Evolutionary conservation across 1,140 invertebrate species (phyloP), one percentile per base, ranked within the genome.

Genomic region (Brachystomella parvula): DNA sequence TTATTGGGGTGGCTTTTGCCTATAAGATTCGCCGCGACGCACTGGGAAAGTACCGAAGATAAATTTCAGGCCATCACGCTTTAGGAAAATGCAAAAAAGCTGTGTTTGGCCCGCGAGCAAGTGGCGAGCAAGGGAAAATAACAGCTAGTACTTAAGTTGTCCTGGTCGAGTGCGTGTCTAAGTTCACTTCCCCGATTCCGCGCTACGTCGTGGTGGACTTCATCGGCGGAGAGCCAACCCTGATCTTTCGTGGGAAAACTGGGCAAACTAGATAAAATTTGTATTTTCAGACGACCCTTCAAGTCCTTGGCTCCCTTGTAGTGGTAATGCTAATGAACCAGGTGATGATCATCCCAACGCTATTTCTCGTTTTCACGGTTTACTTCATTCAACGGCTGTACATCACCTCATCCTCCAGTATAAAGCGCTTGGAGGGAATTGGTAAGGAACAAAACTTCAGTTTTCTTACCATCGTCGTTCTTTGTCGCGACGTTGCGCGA

Each of bases 351-450:
- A 66, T 89, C 56, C 85, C 89, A 0, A 87, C 89, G 0, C 3
- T 84, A 15, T 74, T 87, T n/a, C 81, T 94, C 24, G 81, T 81
- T 0, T 64, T 87, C 0, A 77, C 92, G 21, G 92, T 94, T 78
- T 84, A 87, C 71, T 79, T 85, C 3, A 78, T 93, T 53, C 78
- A 91, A 44, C 79, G 82, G 63, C 86, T 92, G 75, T 96, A 94
- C 77, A 79, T 96, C 24, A 81, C 81, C 26, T 89, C 90, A 0
- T 90, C 89, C 24, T 81, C 91, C 64, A 89, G 87, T 79, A 82
- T 95, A 19, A 95, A 95, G 79, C 83, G 92, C 65, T 81, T 95
- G 63, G 92, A 96, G 82, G 89, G 87, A 75, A 85, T 87, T 76
- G 89, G 90, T 93, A 83, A 87, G 85, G 84, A 72, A n/a, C n/a